phyloP scores from a whole-genome alignment of 1,140 invertebrate genomes.

The Mamestra configurata region DNA sequence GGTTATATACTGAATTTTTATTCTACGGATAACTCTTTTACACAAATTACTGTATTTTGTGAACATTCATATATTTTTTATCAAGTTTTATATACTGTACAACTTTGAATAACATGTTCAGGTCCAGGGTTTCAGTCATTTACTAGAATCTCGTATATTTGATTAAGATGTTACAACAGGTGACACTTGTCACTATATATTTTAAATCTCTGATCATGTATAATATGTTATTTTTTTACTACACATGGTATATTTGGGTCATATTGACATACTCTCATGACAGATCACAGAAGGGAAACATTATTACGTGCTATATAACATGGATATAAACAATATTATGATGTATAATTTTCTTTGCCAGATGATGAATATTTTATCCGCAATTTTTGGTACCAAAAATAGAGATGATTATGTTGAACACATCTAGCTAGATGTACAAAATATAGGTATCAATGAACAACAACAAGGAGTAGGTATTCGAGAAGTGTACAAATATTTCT shows the following conservation, averaged over 20 bases:
- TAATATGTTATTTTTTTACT: constrained; percentile 6
- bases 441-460: constrained; percentile 88
- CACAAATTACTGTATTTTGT: constrained; percentile 33
- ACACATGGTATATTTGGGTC: constrained; percentile 16
- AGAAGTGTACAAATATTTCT: constrained; percentile 87
- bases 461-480: constrained; percentile 86
- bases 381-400: constrained; percentile 86
- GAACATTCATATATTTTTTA: constrained; percentile 27
- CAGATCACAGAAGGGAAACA: constrained; percentile 40
- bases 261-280: not conserved
- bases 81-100: constrained; percentile 35
- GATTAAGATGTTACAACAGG: constrained; percentile 22
- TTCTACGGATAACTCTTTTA: constrained; percentile 52
- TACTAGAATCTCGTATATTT: constrained; percentile 37
- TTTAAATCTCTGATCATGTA: constrained; percentile 1
- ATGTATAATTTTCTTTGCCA: constrained; percentile 62
- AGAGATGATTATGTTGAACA: constrained; percentile 86
- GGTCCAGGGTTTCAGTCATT: constrained; percentile 56
- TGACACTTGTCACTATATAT: not conserved
- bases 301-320: constrained; percentile 49
- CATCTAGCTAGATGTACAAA: constrained; percentile 87
- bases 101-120: constrained; percentile 38
- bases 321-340: constrained; percentile 55
- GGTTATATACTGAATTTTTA: constrained; percentile 46
- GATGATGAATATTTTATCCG: constrained; percentile 70